These are phyloP conservation scores for Macrobrachium nipponense DNA, from an alignment of 1,140 invertebrate species.

Conservation along the genomic window DNA sequence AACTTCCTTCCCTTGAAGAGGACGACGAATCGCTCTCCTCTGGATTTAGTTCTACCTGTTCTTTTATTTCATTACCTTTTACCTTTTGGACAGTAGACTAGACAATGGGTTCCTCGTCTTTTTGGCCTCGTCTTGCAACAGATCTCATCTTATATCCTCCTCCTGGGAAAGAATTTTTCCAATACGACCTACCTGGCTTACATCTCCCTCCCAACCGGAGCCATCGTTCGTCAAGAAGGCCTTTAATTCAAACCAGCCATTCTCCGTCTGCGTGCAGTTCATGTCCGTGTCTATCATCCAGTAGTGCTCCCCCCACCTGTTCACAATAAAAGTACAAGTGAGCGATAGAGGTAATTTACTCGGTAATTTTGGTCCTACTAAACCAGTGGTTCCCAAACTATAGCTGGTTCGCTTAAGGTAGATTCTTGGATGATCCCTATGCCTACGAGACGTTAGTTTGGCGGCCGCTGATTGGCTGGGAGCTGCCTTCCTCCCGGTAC, in stretches of 20 bases:
- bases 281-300: conserved; percentile 71
- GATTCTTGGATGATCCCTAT: too few species aligned
- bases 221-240: conserved; percentile 63
- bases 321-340: neutral
- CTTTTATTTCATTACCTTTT: too few species aligned
- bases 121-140: too few species aligned
- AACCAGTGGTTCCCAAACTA: too few species aligned
- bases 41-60: too few species aligned
- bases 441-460: too few species aligned
- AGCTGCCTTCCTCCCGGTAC: too few species aligned
- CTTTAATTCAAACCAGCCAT: conserved; percentile 72
- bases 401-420: too few species aligned
- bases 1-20: too few species aligned
- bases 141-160: neutral
- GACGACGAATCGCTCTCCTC: too few species aligned
- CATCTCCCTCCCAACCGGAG: conserved; percentile 52
- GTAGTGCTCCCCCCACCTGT: conserved; percentile 69
- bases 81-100: too few species aligned
- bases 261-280: conserved; percentile 70
- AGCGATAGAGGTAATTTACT: neutral
- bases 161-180: neutral
- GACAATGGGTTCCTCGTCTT: neutral
- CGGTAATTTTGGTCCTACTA: neutral
- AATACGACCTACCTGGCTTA: conserved; percentile 52
- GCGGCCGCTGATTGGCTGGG: too few species aligned